phyloP scores from a whole-genome alignment of 2,888 invertebrate species.

The Andrena minutula region DNA sequence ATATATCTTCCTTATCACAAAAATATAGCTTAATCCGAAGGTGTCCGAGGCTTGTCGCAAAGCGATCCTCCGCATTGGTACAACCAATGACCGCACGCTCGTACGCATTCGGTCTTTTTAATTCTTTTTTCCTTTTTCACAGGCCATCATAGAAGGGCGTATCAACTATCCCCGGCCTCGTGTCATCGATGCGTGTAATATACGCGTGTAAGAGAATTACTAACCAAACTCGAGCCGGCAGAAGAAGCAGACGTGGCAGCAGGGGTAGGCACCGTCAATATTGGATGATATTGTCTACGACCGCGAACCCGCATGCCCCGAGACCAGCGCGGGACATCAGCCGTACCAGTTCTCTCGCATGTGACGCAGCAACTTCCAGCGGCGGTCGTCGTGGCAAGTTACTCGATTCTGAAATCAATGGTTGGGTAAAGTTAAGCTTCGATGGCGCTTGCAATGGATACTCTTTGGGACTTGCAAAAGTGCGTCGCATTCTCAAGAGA shows the following conservation, averaged over 20 bases:
- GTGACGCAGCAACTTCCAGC: slow-evolving; percentile 96
- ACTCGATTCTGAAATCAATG: slow-evolving; percentile 90
- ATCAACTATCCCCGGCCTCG: slow-evolving; percentile 55
- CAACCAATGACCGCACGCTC: slow-evolving; percentile 12
- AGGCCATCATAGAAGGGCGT: slow-evolving; percentile 22
- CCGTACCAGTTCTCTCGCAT: slow-evolving; percentile 94
- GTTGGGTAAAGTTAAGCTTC: neutral
- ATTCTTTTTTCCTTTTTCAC: slow-evolving; percentile 3
- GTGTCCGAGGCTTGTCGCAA: slow-evolving; percentile 20
- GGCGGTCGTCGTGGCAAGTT: slow-evolving; percentile 96
- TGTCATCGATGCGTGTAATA: slow-evolving; percentile 39
- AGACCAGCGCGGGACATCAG: slow-evolving; percentile 96
- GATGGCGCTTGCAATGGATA: neutral
- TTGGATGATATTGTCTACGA: slow-evolving; percentile 93
- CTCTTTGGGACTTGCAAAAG: neutral
- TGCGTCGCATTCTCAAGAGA: too few relatives aligned
- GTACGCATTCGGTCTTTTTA: slow-evolving; percentile 13
- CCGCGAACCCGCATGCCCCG: slow-evolving; percentile 98
- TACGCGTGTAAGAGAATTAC: slow-evolving; percentile 63
- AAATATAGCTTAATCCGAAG: slow-evolving; percentile 43
- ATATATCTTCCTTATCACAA: slow-evolving; percentile 49
- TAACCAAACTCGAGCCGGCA: slow-evolving; percentile 83
- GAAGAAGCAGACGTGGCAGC: slow-evolving; percentile 83
- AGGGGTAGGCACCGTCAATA: slow-evolving; percentile 87
- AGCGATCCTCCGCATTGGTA: slow-evolving; percentile 26